Base-by-base conservation (phyloP, 2,113 vertebrate species). In the Eulemur macaco region DNA sequence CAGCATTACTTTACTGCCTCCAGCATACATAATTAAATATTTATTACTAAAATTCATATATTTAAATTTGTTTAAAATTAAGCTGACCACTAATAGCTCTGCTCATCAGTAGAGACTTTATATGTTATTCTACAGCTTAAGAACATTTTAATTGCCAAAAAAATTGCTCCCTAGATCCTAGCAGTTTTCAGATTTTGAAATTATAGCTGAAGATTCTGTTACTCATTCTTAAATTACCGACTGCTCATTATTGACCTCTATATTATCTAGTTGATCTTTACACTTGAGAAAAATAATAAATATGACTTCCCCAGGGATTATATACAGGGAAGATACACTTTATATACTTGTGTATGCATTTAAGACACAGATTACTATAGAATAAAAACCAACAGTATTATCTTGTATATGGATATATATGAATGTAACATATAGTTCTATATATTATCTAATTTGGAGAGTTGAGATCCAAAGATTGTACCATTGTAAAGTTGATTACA, bases 21-120 rank as follows among this genome's bases (percentile, higher is more conserved):
- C 94, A 87, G 58, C 52, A 69, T 34, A 91, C 34, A 87, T 39
- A 94, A 96, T 97, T 96, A 96, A 94, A 56, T 91, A 31, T 25
- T 98, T 78, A 81, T 96, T 92, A 95, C 94, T 60, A 90, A 97
- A 98, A 93, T 69, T 87, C n/a, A 50, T 97, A 86, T 92, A 96
- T 95, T 94, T 97, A 47, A 92, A 97, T 96, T 82, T 96, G 58
- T 85, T 92, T 97, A 96, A 96, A 95, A 92, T 77, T 71, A 96
- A 97, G 23, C 1, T 90, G 66, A 76, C 76, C 68, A 89, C 89
- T 94, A 96, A 96, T 39, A 73, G 54, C 74, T 92, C 13, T 88
- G 2, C 68, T 77, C 42, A 91, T 47, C 63, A 96, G 5, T 80
- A 9, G 23, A 96, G 96, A 8, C 2, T 23, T 94, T 86, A 73